A percentile compares a stretch with the other conserved stretches of the same genome.
These are phyloP conservation scores for Acromyrmex charruanus DNA, from an alignment of 1,140 invertebrate species.

Conservation along the genomic window DNA sequence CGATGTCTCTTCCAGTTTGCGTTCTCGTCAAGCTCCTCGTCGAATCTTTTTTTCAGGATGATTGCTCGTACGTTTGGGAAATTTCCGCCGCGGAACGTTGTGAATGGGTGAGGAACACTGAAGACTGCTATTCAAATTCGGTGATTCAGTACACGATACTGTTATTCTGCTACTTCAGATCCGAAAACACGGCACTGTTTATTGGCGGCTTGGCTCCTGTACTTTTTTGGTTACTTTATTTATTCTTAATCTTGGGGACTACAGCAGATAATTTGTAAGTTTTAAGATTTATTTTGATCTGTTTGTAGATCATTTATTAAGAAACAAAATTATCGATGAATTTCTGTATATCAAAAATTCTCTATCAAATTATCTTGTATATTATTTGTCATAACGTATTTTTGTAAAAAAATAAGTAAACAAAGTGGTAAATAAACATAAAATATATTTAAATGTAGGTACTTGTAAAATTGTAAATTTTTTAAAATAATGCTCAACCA, in stretches of 20 bases:
- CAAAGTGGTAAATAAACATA: neutral
- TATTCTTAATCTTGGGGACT: constrained; percentile 89
- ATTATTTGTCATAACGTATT: neutral
- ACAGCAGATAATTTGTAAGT: constrained; percentile 89
- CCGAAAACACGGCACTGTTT: constrained; percentile 75
- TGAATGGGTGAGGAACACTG: constrained; percentile 78
- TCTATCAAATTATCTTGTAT: neutral
- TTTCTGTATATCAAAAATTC: neutral
- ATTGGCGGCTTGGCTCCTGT: constrained; percentile 73
- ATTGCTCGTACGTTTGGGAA: constrained; percentile 84
- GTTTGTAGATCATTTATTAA: neutral
- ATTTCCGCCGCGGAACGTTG: constrained; percentile 78
- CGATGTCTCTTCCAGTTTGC: constrained; percentile 48
- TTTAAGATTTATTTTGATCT: constrained; percentile 3
- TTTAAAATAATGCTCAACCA: neutral
- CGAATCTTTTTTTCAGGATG: constrained; percentile 77
- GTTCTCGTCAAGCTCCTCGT: constrained; percentile 39
- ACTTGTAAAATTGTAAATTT: neutral
- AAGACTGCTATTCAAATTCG: constrained; percentile 78
- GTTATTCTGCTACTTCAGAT: constrained; percentile 81
- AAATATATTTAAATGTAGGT: neutral
- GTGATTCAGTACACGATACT: constrained; percentile 79
- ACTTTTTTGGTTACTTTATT: constrained; percentile 88
- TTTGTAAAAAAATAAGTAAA: neutral
- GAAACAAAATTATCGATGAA: neutral